These are phyloP conservation scores for Pemphredon lugubris DNA, from an alignment of 2,888 invertebrate species.

Conservation along the genomic window DNA sequence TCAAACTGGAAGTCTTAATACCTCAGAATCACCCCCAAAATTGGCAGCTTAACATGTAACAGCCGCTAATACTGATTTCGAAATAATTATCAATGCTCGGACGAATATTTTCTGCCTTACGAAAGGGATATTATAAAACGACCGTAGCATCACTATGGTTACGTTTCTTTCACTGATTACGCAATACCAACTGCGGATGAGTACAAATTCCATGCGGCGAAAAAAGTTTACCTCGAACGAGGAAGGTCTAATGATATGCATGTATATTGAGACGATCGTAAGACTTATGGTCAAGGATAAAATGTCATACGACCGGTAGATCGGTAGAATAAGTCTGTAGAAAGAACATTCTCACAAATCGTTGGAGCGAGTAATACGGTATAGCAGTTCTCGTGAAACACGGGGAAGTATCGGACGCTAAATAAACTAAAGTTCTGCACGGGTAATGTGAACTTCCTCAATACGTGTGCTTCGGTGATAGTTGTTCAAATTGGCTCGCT, in stretches of 20 bases:
- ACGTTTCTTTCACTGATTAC: no score
- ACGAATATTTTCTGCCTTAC: no score
- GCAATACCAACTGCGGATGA: constrained; percentile 6
- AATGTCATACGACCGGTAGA: constrained; percentile 13
- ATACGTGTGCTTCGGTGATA: no score
- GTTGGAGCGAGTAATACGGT: not conserved
- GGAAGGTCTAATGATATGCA: constrained; percentile 5
- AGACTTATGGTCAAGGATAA: constrained; percentile 52
- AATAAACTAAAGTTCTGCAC: not conserved
- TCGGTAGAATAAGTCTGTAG: not conserved
- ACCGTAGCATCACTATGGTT: no score
- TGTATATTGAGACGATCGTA: constrained; percentile 5
- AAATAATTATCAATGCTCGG: no score
- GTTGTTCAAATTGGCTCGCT: no score
- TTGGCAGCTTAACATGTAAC: no score
- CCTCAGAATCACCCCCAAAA: no score
- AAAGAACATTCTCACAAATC: not conserved
- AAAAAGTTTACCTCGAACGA: constrained; percentile 20
- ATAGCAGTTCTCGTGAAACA: not conserved
- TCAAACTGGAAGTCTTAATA: constrained; percentile 30
- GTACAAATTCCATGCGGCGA: constrained; percentile 41
- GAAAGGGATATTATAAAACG: no score
- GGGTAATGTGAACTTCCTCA: not conserved
- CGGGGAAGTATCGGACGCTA: not conserved
- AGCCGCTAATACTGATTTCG: no score